Base-by-base conservation (phyloP, 2,113 vertebrate genomes). In the Cryptotis parvus region DNA sequence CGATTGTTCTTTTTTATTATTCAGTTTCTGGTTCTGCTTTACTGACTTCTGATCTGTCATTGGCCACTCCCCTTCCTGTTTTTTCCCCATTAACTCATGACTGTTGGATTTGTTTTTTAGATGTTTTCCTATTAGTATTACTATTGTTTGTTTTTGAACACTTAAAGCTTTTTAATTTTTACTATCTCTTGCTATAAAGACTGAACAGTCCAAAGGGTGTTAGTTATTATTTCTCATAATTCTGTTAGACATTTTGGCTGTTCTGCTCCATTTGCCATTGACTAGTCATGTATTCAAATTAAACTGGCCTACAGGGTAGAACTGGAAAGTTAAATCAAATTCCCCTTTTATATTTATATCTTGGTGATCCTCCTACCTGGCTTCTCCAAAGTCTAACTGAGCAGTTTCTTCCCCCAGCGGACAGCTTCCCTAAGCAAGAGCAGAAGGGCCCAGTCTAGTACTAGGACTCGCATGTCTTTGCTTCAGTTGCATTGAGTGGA, bases 101-200 rank as follows among this genome's bases (percentile, higher is more conserved):
- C 41, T 70, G 15, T 26, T 66, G 27, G 68, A 83, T 58, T 15
- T 11, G 76, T 45, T 33, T 58, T 58, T 58, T 58, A 24, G 4
- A 58, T 22, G 55, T 58, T 58, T 24, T 6, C 5, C 8, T 58
- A 58, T 58, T 16, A 26, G 86, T 33, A 24, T 45, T 18, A 82
- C 27, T 14, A 49, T 66, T 76, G 31, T 77, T 92, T 87, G 29
- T 22, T 82, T 65, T 66, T 45, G 43, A 90, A 78, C 79, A 31
- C 72, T 82, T 72, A 43, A 5, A 74, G 10, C 90, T 87, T 87
- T 9, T 29, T 29, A 37, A 49, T 27, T 90, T 83, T 35, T 76
- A 18, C 20, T 75, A 37, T 24, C 37, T 80, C 18, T 14, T 85
- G 58, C 58, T 69, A 1, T 43, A 29, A 86, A 49, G 61, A 31